Conservation (phyloP, 2,113 vertebrate species). For the Phrynocephalus versicolor region DNA sequence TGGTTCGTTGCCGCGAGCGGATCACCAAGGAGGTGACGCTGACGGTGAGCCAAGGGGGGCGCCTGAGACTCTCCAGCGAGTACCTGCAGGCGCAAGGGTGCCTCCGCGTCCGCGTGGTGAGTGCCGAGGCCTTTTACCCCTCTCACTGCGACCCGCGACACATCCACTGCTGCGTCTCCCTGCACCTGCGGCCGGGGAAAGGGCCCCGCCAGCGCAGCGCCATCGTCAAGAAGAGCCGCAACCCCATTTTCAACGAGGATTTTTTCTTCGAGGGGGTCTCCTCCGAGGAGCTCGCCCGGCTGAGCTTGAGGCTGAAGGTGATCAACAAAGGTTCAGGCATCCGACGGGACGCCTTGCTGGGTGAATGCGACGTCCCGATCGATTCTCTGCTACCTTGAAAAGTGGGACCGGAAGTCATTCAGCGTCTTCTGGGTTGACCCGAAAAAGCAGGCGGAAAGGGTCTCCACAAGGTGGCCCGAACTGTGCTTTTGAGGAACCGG, state of each 20-base stretch:
- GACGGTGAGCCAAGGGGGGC: constrained; percentile 56
- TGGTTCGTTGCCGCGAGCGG: constrained; percentile 47
- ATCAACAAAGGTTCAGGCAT: constrained; percentile 60
- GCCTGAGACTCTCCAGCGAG: constrained; percentile 59
- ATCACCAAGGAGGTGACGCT: constrained; percentile 61
- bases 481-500: neutral
- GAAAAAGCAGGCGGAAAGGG: neutral
- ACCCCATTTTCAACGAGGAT: constrained; percentile 75
- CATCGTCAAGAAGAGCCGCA: constrained; percentile 58
- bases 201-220: constrained; percentile 62
- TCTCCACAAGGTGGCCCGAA: neutral
- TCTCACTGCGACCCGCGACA: constrained; percentile 27
- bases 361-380: constrained; percentile 52
- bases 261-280: constrained; percentile 71
- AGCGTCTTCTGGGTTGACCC: rapidly evolving
- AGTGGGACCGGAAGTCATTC: neutral
- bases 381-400: constrained; percentile 52
- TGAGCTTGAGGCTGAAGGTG: constrained; percentile 59
- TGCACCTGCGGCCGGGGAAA: constrained; percentile 46
- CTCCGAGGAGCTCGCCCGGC: constrained; percentile 39
- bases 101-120: constrained; percentile 68
- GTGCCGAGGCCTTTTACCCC: constrained; percentile 62
- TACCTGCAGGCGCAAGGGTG: constrained; percentile 49
- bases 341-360: constrained; percentile 62
- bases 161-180: constrained; percentile 58